Evolutionary conservation across 2,113 vertebrate species (phyloP).

Genomic region (Recurvirostra avosetta): DNA sequence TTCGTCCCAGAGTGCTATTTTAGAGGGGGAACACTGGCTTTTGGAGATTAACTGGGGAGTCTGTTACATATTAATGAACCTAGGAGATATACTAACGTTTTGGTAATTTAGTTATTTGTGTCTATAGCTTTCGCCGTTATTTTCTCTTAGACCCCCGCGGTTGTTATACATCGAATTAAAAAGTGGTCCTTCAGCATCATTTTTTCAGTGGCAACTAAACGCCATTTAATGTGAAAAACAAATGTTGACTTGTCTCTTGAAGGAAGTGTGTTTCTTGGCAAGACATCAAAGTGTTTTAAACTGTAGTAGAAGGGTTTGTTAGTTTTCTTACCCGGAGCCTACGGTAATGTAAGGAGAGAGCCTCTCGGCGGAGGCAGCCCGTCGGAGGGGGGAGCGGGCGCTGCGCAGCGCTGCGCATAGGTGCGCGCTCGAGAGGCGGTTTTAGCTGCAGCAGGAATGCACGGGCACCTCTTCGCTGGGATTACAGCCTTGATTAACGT

Average conservation of each 20-base stretch:
- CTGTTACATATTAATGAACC: constrained; percentile 88
- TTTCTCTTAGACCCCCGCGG: constrained; percentile 84
- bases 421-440: not conserved
- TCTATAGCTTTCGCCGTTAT: constrained; percentile 80
- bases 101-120: constrained; percentile 89
- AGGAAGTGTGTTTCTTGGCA: constrained; percentile 78
- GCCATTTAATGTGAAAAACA: constrained; percentile 86
- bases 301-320: constrained; percentile 69
- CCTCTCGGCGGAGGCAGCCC: constrained; percentile 1
- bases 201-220: constrained; percentile 79
- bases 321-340: constrained; percentile 66
- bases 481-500: constrained; percentile 42
- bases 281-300: constrained; percentile 79
- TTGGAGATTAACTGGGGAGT: constrained; percentile 86
- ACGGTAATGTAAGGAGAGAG: constrained; percentile 14
- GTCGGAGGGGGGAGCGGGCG: not conserved
- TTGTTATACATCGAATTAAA: constrained; percentile 86
- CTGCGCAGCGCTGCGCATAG: not conserved
- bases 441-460: not conserved
- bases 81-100: constrained; percentile 83
- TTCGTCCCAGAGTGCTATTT: constrained; percentile 88
- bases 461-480: not conserved
- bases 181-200: constrained; percentile 79
- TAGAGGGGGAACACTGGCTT: constrained; percentile 83
- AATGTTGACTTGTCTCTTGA: constrained; percentile 85